Conservation (phyloP, 2,888 invertebrate genomes). For the Loripinus fragilis region DNA sequence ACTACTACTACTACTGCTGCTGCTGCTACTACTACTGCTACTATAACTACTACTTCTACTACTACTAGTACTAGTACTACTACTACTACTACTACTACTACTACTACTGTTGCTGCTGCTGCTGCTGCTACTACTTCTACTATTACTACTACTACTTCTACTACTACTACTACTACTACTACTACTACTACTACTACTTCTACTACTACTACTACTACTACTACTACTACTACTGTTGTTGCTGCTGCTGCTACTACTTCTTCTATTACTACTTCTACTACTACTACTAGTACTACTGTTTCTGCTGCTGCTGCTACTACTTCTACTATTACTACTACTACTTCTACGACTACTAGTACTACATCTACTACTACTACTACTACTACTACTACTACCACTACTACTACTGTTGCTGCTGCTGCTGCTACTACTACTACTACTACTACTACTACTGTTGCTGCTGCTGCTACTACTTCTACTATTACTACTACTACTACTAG, state of each 20-base stretch:
- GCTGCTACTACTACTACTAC: not conserved
- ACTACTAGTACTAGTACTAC: constrained; percentile 23
- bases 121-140: not conserved
- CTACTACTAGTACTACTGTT: constrained; percentile 4
- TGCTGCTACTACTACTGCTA: no score
- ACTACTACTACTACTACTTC: not conserved
- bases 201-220: not conserved
- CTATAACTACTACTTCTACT: no score
- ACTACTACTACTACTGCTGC: constrained; percentile 23
- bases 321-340: constrained; percentile 23
- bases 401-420: constrained; percentile 16
- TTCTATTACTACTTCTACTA: constrained; percentile 3
- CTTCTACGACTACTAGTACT: constrained; percentile 21
- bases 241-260: not conserved
- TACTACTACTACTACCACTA: constrained; percentile 18
- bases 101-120: not conserved
- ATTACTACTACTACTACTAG: constrained; percentile 10
- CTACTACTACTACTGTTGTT: not conserved
- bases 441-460: not conserved
- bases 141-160: constrained; percentile 11
- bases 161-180: not conserved
- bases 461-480: constrained; percentile 13
- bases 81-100: not conserved
- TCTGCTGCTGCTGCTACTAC: constrained; percentile 21
- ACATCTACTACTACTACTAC: constrained; percentile 14